Percentiles rank a stretch among this genome's conserved stretches.
These are phyloP conservation scores for Magallana ariakensis DNA, from an alignment of 1,140 invertebrate species.

Conservation along the genomic window DNA sequence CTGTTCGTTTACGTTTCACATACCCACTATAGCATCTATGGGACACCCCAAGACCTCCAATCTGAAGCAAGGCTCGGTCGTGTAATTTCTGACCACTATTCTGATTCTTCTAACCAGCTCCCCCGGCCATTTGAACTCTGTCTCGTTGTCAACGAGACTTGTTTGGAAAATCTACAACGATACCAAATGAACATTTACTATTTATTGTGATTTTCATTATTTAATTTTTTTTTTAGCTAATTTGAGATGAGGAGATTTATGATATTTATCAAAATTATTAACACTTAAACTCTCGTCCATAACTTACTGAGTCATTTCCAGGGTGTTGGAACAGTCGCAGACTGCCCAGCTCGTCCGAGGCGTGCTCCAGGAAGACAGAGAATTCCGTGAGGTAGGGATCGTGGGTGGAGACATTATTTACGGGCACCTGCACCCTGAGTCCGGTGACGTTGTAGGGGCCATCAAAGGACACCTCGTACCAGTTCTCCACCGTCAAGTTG, in stretches of 20 bases:
- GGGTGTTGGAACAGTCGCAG: conserved; percentile 12
- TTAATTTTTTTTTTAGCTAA: too few relatives aligned
- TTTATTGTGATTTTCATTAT: too few relatives aligned
- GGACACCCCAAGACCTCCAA: conserved; percentile 60
- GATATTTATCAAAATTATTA: background rate
- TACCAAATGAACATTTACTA: too few relatives aligned
- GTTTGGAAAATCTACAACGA: conserved; percentile 51
- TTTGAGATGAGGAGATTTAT: background rate
- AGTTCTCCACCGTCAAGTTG: conserved; percentile 42
- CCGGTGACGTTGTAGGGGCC: conserved; percentile 48
- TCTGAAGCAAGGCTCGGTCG: conserved; percentile 58
- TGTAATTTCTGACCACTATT: conserved; percentile 58
- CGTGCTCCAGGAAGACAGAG: conserved; percentile 49
- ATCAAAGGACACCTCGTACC: conserved; percentile 59
- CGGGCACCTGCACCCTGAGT: conserved; percentile 51
- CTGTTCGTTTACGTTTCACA: background rate
- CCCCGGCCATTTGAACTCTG: conserved; percentile 21
- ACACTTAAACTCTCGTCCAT: background rate
- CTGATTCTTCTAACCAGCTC: conserved; percentile 54
- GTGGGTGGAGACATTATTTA: background rate
- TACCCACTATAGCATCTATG: background rate
- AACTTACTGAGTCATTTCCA: background rate
- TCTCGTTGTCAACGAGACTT: conserved; percentile 39
- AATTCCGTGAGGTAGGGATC: conserved; percentile 46
- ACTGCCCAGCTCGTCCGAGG: conserved; percentile 36